Conservation (phyloP, 2,888 invertebrate genomes). For the Oxystoma pomonae region DNA sequence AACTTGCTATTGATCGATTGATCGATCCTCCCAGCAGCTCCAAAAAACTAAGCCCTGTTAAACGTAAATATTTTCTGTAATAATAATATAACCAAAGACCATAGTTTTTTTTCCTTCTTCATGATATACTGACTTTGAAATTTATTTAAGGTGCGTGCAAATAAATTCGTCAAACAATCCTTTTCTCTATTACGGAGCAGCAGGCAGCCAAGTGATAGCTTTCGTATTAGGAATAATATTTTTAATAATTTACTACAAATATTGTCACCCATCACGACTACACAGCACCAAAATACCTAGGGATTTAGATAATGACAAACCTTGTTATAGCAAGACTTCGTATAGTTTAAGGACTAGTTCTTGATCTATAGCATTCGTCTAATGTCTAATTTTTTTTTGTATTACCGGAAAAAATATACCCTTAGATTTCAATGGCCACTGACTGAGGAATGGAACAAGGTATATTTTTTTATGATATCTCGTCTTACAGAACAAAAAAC, state of each 20-base stretch:
- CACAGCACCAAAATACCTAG: slow-evolving; percentile 37
- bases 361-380: slow-evolving; percentile 41
- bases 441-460: no score
- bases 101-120: neutral
- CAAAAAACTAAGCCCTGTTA: no score
- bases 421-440: no score
- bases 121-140: neutral
- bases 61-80: neutral
- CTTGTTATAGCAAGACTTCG: slow-evolving; percentile 43
- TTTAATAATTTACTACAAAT: slow-evolving; percentile 47
- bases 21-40: no score
- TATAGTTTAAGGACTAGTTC: slow-evolving; percentile 40
- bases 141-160: slow-evolving; percentile 45
- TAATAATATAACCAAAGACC: neutral
- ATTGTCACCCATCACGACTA: slow-evolving; percentile 46
- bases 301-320: slow-evolving; percentile 40
- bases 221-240: slow-evolving; percentile 45
- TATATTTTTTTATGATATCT: no score
- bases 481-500: no score
- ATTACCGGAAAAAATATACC: no score
- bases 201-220: slow-evolving; percentile 43
- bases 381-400: no score
- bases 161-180: slow-evolving; percentile 45
- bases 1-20: no score
- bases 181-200: slow-evolving; percentile 46